Conservation (phyloP, 2,888 invertebrate species). For the Tipula helvola region DNA sequence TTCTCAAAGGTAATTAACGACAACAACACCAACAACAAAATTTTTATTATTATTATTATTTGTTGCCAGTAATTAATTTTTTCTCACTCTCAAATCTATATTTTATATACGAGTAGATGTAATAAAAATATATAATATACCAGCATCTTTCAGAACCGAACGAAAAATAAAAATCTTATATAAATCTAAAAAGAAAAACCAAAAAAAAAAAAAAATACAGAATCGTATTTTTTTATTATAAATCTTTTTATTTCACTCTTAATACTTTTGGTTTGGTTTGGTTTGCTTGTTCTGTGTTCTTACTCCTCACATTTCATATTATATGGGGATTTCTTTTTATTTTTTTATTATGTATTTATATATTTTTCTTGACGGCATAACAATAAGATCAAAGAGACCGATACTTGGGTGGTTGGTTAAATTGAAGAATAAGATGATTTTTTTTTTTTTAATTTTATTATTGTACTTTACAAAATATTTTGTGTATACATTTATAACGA, state of each 20-base stretch:
- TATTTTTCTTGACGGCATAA: conserved; percentile 11
- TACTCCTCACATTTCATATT: conserved; percentile 7
- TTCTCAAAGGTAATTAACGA: background rate
- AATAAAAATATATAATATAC: background rate
- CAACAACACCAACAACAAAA: background rate
- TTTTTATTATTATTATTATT: background rate
- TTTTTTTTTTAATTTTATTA: background rate
- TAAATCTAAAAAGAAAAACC: background rate
- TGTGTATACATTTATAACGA: background rate
- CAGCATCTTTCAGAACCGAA: background rate
- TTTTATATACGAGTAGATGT: background rate
- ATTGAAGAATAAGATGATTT: conserved; percentile 10
- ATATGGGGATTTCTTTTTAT: background rate
- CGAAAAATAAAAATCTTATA: background rate
- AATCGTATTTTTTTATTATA: background rate
- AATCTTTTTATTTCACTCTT: background rate
- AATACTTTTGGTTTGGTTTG: background rate
- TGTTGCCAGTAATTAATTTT: background rate
- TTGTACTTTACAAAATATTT: background rate
- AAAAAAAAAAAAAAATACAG: background rate
- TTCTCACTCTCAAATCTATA: background rate
- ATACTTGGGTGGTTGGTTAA: conserved; percentile 17
- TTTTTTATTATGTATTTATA: background rate
- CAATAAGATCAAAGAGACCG: conserved; percentile 17
- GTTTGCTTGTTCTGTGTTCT: background rate